Evolutionary conservation across 2,888 invertebrate genomes (phyloP).

Genomic region (Ariolimax columbianus): DNA sequence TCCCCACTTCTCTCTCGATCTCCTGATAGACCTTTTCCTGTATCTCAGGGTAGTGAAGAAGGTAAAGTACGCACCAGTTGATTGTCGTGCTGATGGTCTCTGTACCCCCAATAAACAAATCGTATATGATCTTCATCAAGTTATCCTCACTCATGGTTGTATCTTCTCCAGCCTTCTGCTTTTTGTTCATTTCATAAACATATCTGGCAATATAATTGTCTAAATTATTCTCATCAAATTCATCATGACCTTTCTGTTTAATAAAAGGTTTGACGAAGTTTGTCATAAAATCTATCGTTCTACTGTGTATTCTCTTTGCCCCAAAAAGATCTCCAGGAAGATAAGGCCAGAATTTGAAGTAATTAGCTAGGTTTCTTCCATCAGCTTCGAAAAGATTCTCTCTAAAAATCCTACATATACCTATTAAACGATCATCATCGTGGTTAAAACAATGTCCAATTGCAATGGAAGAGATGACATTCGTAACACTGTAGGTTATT

Average conservation of each 20-base stretch:
- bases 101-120: slow-evolving; percentile 67
- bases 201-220: slow-evolving; percentile 22
- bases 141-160: not conserved
- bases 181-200: slow-evolving; percentile 1
- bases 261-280: not conserved
- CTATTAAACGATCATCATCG: not conserved
- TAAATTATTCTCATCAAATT: slow-evolving; percentile 14
- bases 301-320: not conserved
- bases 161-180: not conserved
- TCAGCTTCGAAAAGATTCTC: not conserved
- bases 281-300: not conserved
- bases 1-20: slow-evolving; percentile 74
- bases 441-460: slow-evolving; percentile 5
- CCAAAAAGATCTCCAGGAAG: not conserved
- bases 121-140: slow-evolving; percentile 46
- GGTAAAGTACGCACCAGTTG: slow-evolving; percentile 80
- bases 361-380: not conserved
- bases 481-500: not conserved
- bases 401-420: not conserved
- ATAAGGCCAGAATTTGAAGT: not conserved
- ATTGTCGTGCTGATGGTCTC: slow-evolving; percentile 92
- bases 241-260: slow-evolving; percentile 6
- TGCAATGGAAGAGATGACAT: slow-evolving; percentile 4
- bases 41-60: slow-evolving; percentile 83
- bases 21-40: slow-evolving; percentile 57